Evolutionary conservation across 1,140 invertebrate genomes (phyloP).

Genomic region (Elymnias hypermnestra): DNA sequence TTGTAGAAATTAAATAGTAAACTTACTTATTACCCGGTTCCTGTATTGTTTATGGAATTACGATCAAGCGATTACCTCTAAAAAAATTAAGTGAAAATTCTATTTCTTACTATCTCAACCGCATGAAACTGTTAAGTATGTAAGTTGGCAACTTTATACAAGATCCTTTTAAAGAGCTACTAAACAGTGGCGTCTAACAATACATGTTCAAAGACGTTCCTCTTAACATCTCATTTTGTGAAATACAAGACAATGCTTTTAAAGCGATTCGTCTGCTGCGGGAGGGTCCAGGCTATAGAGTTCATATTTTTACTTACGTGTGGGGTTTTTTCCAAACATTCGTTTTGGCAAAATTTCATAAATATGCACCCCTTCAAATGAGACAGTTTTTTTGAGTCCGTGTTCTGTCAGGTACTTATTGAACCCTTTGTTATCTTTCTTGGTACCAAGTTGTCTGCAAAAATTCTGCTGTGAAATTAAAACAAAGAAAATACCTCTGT

Average conservation of each 20-base stretch:
- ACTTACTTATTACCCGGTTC: too few species aligned
- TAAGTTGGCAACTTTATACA: conserved; percentile 12
- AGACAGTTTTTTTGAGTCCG: conserved; percentile 18
- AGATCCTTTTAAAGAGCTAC: conserved; percentile 15
- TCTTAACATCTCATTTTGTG: conserved; percentile 49
- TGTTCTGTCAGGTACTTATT: conserved; percentile 18
- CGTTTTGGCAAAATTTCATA: conserved; percentile 25
- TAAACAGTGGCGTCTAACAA: conserved; percentile 38
- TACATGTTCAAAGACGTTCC: conserved; percentile 43
- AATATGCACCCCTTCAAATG: conserved; percentile 30
- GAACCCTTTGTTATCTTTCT: conserved; percentile 13
- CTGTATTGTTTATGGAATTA: too few species aligned
- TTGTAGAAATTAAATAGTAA: too few species aligned
- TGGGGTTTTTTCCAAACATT: conserved; percentile 30
- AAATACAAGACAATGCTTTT: conserved; percentile 70
- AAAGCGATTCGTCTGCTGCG: conserved; percentile 49
- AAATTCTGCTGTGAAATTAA: not conserved
- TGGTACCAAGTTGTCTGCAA: not conserved
- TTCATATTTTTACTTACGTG: conserved; percentile 34
- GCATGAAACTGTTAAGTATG: conserved; percentile 10
- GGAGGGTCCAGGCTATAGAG: conserved; percentile 21
- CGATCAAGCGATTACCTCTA: too few species aligned
- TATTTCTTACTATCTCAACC: too few species aligned
- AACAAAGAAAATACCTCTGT: not conserved
- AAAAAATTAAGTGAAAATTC: too few species aligned